Evolutionary conservation across 2,797 vertebrate species (phyloP), one percentile per base, ranked within the genome.

Genomic region (Ara ararauna): DNA sequence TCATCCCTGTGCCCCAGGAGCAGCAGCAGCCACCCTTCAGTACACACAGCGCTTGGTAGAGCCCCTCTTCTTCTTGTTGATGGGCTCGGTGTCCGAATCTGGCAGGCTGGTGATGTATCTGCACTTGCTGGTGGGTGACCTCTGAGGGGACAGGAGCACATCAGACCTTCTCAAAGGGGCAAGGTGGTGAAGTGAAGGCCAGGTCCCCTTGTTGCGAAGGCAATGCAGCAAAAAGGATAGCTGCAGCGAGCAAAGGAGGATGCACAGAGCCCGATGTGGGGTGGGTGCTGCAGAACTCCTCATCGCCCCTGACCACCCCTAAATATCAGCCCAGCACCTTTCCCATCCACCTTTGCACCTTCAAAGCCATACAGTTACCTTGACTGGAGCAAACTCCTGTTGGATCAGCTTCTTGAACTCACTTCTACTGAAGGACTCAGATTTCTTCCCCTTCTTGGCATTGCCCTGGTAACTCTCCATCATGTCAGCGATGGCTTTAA

Each of bases 381-480:
- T 96, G 74, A 70, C 94, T 14, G 96, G 96, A 70, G 78, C 51
- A 20, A 94, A 93, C 26, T 97, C 96, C 92, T 97, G 93, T 74
- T 96, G 96, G 74, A 96, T 91, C 86, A 97, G 86, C 88, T 87
- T 96, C 86, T 93, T 96, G 92, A 97, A 96, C 64, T 97, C 96
- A 1, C 94, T 90, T 75, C 95, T 92, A 5, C 83, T 91, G 88
- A 96, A 95, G 1, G 80, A 2, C 36, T 95, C 95, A 0, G 94
- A 14, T 4, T 87, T 92, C 64, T n/a, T 90, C 18, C 67, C 86
- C 78, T 70, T 96, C 61, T 56, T 76, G 88, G 64, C 4, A 5
- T 10, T 87, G 64, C 89, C 62, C 45, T 89, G 95, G 20, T 90
- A 71, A 38, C 75, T 85, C 86, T 87, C 86, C 90, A 97, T 79